Percentiles rank a stretch among this genome's conserved stretches.
Evolutionary conservation across 2,113 vertebrate species (phyloP).

Genomic region (Noturus placidus): DNA sequence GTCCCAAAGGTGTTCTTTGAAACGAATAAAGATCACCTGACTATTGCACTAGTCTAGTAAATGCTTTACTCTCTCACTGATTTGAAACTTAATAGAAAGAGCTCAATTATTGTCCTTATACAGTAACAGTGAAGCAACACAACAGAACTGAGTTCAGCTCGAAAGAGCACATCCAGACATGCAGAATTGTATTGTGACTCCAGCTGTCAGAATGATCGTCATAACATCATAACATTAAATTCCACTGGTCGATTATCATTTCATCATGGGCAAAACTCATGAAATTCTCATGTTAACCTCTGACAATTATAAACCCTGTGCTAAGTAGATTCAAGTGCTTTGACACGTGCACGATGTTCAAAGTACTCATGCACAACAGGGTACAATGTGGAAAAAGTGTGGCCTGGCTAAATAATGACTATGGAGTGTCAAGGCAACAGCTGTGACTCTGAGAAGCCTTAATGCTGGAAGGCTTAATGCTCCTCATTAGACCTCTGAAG

Average conservation of each 20-base stretch:
- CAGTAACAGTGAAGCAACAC: background rate
- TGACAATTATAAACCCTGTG: background rate
- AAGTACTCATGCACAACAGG: conserved; percentile 14
- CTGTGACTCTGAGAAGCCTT: conserved; percentile 3
- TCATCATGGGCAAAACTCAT: background rate
- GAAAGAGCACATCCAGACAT: background rate
- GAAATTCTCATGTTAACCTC: background rate
- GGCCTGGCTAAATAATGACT: conserved; percentile 18
- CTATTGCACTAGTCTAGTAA: background rate
- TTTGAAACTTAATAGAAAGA: background rate
- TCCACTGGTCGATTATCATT: background rate
- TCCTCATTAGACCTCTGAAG: conserved; percentile 33
- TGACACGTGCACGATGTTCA: conserved; percentile 22
- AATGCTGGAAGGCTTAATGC: conserved; percentile 22
- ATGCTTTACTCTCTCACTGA: background rate
- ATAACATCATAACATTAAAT: background rate
- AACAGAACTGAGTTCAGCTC: background rate
- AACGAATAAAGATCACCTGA: background rate
- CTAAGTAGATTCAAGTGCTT: background rate
- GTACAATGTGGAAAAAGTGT: conserved; percentile 35
- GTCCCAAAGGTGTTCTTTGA: background rate
- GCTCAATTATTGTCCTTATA: background rate
- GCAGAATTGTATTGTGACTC: background rate
- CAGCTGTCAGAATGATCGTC: background rate
- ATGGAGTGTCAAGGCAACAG: conserved; percentile 30